These are phyloP conservation scores for Mastomys coucha DNA, from an alignment of 2,113 vertebrate species.

Conservation along the genomic window DNA sequence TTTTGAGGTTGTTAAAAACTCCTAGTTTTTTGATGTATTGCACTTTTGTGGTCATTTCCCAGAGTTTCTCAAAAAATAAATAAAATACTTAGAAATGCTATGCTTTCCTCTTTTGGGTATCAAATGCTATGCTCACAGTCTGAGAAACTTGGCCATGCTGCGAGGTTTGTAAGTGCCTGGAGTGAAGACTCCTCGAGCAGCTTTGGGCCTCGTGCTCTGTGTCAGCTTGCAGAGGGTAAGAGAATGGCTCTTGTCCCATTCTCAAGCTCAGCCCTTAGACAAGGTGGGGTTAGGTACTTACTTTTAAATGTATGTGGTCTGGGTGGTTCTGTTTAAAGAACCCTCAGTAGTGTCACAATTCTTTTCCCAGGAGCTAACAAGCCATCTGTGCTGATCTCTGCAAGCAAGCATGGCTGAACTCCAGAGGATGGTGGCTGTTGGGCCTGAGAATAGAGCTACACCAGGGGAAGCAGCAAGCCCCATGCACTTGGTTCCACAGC, in stretches of 20 bases:
- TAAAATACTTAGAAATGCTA: neutral
- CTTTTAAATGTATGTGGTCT: constrained; percentile 68
- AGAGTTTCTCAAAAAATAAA: constrained; percentile 56
- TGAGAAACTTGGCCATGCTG: neutral
- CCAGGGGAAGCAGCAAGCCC: neutral
- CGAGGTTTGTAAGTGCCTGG: neutral
- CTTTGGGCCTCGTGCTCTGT: constrained; percentile 49
- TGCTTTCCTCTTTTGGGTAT: constrained; percentile 4
- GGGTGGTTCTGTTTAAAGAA: constrained; percentile 80
- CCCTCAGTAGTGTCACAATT: constrained; percentile 44
- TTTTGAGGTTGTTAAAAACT: constrained; percentile 61
- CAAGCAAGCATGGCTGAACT: neutral
- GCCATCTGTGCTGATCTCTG: neutral
- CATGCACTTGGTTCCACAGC: neutral
- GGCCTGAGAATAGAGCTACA: neutral
- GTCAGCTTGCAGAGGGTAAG: neutral
- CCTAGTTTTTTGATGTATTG: constrained; percentile 45
- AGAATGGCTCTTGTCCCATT: neutral
- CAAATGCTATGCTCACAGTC: constrained; percentile 32
- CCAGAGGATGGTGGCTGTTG: neutral
- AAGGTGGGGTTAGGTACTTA: constrained; percentile 75
- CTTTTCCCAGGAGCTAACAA: neutral
- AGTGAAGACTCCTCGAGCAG: neutral
- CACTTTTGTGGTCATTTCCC: constrained; percentile 59
- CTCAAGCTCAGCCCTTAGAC: constrained; percentile 65